Evolutionary conservation across 2,113 vertebrate genomes (phyloP), one percentile per base, ranked within the genome.

Genomic region (Tricholaema leucomelas): DNA sequence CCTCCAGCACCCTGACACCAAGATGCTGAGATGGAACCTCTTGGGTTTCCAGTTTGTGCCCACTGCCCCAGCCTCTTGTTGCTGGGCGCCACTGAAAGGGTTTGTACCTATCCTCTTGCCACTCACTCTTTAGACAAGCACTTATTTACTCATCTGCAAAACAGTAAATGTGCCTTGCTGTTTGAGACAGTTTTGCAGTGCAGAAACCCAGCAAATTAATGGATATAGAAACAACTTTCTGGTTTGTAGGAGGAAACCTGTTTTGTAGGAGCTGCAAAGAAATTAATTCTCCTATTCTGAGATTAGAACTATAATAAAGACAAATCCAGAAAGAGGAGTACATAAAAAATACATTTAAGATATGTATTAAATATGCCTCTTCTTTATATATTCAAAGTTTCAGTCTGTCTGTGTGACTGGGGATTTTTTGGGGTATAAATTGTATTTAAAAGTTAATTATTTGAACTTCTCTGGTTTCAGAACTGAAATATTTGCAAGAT

Each of bases 151-250:
- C 13, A 19, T 28, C 63, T 84, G 33, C 21, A 38, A 10, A 87
- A 14, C 1, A 9, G 24, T 5, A 21, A 30, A 16, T 2, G 18
- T 10, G 42, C 13, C 59, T 54, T 36, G 0, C 16, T 16, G 13
- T 2, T 1, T 18, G 67, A 42, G 54, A 28, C 23, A 31, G 28
- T 17, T 74, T 3, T 27, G 3, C 14, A 11, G 36, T 55, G 27
- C 25, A 55, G 54, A 55, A 67, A 67, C 55, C 56, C 33, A n/a
- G 27, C 27, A 55, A 25, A 66, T 38, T 21, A 35, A 46, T 8
- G 19, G 46, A 54, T 20, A n/a, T 2, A 72, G 48, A 52, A 60
- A 12, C 8, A 11, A 6, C 15, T 50, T n/a, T 69, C 18, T 11
- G 18, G 36, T 23, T 8, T 61, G 12, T 12, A 21, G 70, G 46